Evolutionary conservation across 2,888 invertebrate species (phyloP).

Genomic region (Acanthosoma haemorrhoidale): DNA sequence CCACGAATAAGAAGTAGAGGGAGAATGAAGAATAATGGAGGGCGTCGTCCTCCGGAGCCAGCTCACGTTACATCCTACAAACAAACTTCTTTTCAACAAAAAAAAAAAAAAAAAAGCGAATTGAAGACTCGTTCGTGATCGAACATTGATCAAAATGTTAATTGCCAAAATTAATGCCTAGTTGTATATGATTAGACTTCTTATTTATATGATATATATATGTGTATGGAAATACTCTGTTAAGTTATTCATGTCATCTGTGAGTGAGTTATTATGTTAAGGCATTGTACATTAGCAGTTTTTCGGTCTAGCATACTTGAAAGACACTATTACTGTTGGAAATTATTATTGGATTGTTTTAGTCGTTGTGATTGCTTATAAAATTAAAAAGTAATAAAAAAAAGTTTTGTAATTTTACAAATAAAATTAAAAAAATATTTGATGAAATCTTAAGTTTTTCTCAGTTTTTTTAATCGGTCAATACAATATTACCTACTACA

Average conservation of each 20-base stretch:
- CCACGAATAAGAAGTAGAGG: neutral
- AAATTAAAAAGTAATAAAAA: too few species aligned
- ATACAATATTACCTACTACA: too few species aligned
- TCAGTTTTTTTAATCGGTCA: too few species aligned
- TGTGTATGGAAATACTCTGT: neutral
- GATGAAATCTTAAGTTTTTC: neutral
- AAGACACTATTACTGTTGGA: neutral
- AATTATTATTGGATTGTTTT: neutral
- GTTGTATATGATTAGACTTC: constrained; percentile 23
- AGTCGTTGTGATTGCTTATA: constrained; percentile 13
- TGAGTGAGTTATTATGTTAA: too few species aligned
- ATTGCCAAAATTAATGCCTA: constrained; percentile 23
- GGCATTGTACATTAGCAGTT: neutral
- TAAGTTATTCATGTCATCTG: constrained; percentile 16
- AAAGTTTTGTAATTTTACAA: constrained; percentile 20
- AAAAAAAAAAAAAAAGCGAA: neutral
- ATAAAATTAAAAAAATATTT: constrained; percentile 3
- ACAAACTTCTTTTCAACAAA: neutral
- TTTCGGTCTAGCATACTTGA: neutral
- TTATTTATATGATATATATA: too few species aligned
- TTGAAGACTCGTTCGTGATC: constrained; percentile 5
- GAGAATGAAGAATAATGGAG: neutral
- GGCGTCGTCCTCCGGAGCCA: neutral
- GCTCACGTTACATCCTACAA: neutral
- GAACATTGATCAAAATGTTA: constrained; percentile 26